These are phyloP conservation scores for Aviceda subcristata DNA, from an alignment of 2,113 vertebrate species.

Conservation along the genomic window DNA sequence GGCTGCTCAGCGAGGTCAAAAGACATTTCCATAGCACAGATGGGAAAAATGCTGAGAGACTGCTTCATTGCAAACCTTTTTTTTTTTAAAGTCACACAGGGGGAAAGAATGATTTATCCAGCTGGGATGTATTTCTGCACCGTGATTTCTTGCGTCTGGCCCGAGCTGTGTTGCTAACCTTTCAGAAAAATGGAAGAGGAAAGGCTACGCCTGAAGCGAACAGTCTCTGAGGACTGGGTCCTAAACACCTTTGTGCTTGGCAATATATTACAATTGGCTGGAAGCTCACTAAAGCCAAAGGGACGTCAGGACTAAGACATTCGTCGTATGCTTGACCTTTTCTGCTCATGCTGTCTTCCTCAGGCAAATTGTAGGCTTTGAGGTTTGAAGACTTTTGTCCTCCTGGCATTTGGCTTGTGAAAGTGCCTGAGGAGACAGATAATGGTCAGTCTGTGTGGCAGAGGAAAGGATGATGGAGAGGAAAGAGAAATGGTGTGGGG, in stretches of 20 bases:
- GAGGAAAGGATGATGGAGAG: background rate
- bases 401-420: background rate
- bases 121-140: background rate
- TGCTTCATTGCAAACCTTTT: background rate
- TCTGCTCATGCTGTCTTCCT: background rate
- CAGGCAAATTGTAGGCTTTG: background rate
- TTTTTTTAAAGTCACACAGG: background rate
- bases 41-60: background rate
- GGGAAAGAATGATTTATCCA: background rate
- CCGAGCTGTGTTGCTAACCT: background rate
- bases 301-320: background rate
- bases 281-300: background rate
- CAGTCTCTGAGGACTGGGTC: background rate
- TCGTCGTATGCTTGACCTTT: background rate
- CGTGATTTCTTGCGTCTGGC: background rate
- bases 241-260: background rate
- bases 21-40: conserved; percentile 14
- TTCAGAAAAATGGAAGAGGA: background rate
- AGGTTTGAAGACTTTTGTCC: background rate
- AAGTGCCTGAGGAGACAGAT: background rate
- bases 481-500: background rate
- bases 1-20: background rate
- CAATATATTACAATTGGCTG: background rate
- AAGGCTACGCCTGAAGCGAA: background rate
- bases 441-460: background rate